Percentiles rank a stretch among this genome's conserved stretches.
phyloP scores from a whole-genome alignment of 2,888 invertebrate species.

The Deilephila porcellus region DNA sequence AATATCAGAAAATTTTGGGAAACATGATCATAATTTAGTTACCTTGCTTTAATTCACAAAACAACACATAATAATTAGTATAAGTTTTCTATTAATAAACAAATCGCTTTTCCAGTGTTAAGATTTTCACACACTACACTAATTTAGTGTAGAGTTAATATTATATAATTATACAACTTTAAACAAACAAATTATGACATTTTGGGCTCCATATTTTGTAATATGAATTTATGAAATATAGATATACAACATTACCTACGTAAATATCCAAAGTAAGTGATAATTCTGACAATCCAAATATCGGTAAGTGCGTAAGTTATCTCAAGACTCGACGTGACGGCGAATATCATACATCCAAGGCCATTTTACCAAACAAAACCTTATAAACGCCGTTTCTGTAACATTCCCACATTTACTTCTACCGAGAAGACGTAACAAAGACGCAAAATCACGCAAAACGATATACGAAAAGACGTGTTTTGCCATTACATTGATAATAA shows the following conservation, averaged over 20 bases:
- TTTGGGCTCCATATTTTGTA: neutral
- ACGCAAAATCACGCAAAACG: slow-evolving; percentile 13
- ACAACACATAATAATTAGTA: no score
- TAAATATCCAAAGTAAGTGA: neutral
- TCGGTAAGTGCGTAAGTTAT: neutral
- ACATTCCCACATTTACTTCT: neutral
- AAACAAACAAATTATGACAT: neutral
- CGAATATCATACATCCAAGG: slow-evolving; percentile 10
- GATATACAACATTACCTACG: neutral
- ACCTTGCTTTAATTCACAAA: no score
- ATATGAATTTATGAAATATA: neutral
- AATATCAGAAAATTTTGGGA: no score
- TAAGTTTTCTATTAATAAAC: no score
- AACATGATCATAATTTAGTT: no score
- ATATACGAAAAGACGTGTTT: slow-evolving; percentile 12
- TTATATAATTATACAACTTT: neutral
- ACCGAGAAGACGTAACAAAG: neutral
- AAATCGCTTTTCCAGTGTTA: no score
- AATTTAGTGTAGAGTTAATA: neutral
- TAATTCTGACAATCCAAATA: slow-evolving; percentile 1
- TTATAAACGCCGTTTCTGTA: neutral
- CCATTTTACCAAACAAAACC: neutral
- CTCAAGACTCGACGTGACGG: neutral
- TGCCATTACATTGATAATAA: slow-evolving; percentile 39
- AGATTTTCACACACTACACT: neutral